Evolutionary conservation across 2,113 vertebrate genomes (phyloP).

Genomic region (Odobenus rosmarus): DNA sequence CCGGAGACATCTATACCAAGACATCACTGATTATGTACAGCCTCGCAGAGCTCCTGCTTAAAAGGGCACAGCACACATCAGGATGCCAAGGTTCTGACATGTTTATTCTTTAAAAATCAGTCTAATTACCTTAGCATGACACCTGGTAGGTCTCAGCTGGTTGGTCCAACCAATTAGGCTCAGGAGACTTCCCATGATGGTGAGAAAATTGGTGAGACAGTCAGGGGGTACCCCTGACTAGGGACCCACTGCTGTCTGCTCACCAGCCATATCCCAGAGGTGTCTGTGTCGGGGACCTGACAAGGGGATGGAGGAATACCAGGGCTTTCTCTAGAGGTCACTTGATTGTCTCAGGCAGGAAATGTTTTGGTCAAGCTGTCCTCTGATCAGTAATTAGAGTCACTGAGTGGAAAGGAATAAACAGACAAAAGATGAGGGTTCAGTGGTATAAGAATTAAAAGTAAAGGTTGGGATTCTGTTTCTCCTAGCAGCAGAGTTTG

Average conservation of each 20-base stretch:
- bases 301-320: fast-evolving
- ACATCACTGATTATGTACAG: not conserved
- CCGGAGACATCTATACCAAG: not conserved
- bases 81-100: not conserved
- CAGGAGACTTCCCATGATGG: not conserved
- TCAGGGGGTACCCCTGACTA: not conserved
- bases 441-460: not conserved
- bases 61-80: not conserved
- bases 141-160: not conserved
- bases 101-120: not conserved
- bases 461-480: not conserved
- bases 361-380: not conserved
- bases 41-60: not conserved
- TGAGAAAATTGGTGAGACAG: not conserved
- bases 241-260: not conserved
- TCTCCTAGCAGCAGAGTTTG: not conserved
- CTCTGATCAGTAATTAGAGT: not conserved
- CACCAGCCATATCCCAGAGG: not conserved
- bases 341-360: not conserved
- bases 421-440: not conserved
- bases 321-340: not conserved
- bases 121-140: not conserved
- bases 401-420: slow-evolving; percentile 3
- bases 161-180: not conserved
- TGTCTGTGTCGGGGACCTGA: not conserved